Percentiles rank a stretch among this genome's conserved stretches.
Conservation (phyloP, 2,797 vertebrate genomes). For the Pteropus rufus region DNA sequence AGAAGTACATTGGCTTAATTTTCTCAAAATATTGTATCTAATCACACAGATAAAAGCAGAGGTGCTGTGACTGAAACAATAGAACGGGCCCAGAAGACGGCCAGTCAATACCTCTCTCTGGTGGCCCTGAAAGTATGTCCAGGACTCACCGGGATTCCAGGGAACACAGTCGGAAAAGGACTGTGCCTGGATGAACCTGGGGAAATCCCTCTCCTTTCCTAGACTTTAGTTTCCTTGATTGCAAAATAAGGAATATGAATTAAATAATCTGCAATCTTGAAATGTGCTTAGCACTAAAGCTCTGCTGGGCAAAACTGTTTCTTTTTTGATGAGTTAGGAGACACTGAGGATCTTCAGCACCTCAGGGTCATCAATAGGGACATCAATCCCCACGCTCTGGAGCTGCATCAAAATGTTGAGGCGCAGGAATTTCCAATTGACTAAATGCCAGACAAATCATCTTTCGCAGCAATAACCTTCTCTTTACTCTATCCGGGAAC, state of each 20-base stretch:
- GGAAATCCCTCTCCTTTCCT: neutral
- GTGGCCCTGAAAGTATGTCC: neutral
- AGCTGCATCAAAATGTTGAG: constrained; percentile 10
- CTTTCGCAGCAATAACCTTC: constrained; percentile 16
- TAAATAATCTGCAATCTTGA: neutral
- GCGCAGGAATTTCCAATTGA: constrained; percentile 16
- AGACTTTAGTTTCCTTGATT: neutral
- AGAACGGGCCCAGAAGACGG: neutral
- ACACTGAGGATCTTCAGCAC: neutral
- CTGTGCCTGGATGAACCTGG: neutral
- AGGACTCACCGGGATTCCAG: neutral
- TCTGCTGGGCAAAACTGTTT: neutral
- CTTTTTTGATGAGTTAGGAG: constrained; percentile 36
- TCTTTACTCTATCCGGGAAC: neutral
- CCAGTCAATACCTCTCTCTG: neutral
- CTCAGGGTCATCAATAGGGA: neutral
- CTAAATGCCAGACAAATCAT: constrained; percentile 9
- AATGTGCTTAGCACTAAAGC: neutral
- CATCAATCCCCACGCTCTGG: neutral
- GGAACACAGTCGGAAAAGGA: neutral
- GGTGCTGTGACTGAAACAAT: neutral
- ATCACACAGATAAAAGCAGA: neutral
- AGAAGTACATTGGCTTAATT: neutral
- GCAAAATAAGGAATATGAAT: neutral
- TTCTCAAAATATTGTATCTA: neutral